phyloP scores from a whole-genome alignment of 2,113 vertebrate species.

The Orientallactaga bullata region DNA sequence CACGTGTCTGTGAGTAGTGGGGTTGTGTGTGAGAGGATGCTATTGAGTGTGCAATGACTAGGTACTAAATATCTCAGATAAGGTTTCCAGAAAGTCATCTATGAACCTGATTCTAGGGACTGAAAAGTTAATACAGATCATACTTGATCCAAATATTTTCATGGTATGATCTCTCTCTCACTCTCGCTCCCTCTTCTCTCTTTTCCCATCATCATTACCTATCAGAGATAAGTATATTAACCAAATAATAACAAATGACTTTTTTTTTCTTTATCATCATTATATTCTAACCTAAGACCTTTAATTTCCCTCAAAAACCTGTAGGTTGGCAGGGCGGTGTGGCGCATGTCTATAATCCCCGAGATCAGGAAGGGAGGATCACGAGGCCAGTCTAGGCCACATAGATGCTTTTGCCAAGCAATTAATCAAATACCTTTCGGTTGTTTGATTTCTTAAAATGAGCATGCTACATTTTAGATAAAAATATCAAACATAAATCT shows the following conservation, averaged over 20 bases:
- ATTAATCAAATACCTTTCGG: neutral
- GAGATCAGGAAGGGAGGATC: neutral
- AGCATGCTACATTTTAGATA: neutral
- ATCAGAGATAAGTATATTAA: neutral
- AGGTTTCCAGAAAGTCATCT: neutral
- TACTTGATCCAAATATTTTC: neutral
- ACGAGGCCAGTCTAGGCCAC: neutral
- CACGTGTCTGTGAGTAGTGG: neutral
- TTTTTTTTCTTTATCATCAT: neutral
- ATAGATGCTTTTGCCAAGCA: neutral
- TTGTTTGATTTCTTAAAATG: constrained; percentile 17
- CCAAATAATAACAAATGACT: neutral
- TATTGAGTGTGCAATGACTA: neutral
- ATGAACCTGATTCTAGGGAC: neutral
- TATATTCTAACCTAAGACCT: neutral
- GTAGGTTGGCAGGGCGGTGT: neutral
- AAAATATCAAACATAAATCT: constrained; percentile 32
- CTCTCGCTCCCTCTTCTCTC: neutral
- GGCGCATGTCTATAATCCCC: neutral
- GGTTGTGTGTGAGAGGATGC: neutral
- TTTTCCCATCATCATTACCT: neutral
- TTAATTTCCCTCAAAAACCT: neutral
- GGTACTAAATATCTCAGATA: too few species aligned
- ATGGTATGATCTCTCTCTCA: neutral
- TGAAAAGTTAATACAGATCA: neutral